These are phyloP conservation scores for Rhagophthalmus giganteus DNA, from an alignment of 2,888 invertebrate species.

Conservation along the genomic window DNA sequence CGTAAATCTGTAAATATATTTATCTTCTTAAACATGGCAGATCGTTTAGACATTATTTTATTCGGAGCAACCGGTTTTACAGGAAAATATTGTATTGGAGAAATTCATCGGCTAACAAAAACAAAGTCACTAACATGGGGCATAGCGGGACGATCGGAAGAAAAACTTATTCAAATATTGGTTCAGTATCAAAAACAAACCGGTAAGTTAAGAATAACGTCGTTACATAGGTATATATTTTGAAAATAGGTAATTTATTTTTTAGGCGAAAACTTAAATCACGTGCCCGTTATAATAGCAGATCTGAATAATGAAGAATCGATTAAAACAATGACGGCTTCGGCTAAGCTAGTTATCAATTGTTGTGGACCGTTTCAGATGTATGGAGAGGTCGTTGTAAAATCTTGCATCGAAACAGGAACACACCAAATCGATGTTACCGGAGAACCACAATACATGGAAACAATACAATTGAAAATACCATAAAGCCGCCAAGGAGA, in stretches of 20 bases:
- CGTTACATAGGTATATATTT: background rate
- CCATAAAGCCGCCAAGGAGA: conserved; percentile 70
- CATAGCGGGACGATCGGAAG: conserved; percentile 78
- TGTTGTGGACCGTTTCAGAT: conserved; percentile 90
- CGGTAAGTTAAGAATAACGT: too few species aligned
- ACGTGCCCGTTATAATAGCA: conserved; percentile 73
- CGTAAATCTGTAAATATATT: too few species aligned
- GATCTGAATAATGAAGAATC: conserved; percentile 76
- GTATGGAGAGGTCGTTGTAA: conserved; percentile 87
- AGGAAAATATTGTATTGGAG: conserved; percentile 80
- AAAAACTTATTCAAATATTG: conserved; percentile 51
- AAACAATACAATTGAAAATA: conserved; percentile 71
- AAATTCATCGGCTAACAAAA: conserved; percentile 58
- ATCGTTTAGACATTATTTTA: conserved; percentile 73
- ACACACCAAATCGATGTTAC: conserved; percentile 91
- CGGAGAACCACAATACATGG: conserved; percentile 77
- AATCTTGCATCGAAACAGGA: conserved; percentile 75
- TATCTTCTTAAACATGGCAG: too few species aligned
- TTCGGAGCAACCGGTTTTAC: conserved; percentile 94
- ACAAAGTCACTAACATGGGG: conserved; percentile 74
- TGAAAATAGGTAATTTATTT: background rate
- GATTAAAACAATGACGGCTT: conserved; percentile 77
- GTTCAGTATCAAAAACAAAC: conserved; percentile 50
- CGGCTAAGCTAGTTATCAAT: conserved; percentile 81
- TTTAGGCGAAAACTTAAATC: conserved; percentile 56